These are phyloP conservation scores for Halichondria panicea DNA, from an alignment of 37 sponge, comb jelly and placozoan genomes.

Conservation along the genomic window DNA sequence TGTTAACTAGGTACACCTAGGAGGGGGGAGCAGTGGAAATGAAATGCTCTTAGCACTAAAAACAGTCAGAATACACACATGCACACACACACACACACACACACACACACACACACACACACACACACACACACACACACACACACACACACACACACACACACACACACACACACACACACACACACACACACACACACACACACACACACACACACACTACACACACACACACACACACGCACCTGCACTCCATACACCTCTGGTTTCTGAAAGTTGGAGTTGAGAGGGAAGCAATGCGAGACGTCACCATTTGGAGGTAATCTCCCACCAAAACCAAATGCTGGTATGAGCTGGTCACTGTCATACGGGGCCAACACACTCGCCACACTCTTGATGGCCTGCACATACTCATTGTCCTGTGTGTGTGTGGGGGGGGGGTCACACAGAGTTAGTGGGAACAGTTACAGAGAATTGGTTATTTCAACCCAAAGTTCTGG, in stretches of 20 bases:
- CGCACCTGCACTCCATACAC: slow-evolving; percentile 78
- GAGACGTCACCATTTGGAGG: slow-evolving; percentile 72
- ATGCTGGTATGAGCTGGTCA: slow-evolving; percentile 81
- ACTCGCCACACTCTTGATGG: slow-evolving; percentile 84
- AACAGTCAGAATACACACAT: not conserved
- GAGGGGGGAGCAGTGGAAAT: too few relatives aligned
- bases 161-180: too few relatives aligned
- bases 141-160: too few relatives aligned
- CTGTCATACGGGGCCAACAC: slow-evolving; percentile 86
- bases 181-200: not conserved
- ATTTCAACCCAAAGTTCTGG: too few relatives aligned
- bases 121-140: too few relatives aligned
- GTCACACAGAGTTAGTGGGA: not conserved
- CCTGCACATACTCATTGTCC: slow-evolving; percentile 83
- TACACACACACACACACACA: too few relatives aligned
- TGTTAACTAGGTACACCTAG: not conserved
- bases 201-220: not conserved
- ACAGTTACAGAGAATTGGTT: not conserved
- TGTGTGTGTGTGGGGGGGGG: not conserved
- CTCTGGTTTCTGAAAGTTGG: slow-evolving; percentile 63
- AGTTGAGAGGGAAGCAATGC: slow-evolving; percentile 88
- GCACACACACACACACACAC: not conserved
- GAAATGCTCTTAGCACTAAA: too few relatives aligned
- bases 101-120: slow-evolving; percentile 59
- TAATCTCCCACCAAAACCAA: slow-evolving; percentile 85